Conservation (phyloP, 2,113 vertebrate species). For the Tricholaema leucomelas region DNA sequence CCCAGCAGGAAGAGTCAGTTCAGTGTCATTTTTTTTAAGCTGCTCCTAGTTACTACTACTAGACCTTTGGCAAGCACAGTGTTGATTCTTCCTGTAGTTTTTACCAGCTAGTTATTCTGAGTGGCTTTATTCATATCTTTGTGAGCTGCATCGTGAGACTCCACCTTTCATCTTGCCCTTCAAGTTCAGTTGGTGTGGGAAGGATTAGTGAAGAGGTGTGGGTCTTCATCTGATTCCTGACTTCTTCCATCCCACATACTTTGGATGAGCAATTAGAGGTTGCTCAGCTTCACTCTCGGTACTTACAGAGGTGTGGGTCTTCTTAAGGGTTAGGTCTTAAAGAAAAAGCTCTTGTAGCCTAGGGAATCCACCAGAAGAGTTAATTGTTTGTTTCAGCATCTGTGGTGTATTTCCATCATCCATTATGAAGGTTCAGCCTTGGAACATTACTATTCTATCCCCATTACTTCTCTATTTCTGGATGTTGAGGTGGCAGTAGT, state of each 20-base stretch:
- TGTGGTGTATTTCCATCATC: background rate
- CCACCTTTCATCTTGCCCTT: conserved; percentile 13
- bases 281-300: background rate
- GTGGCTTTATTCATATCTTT: background rate
- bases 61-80: background rate
- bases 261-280: background rate
- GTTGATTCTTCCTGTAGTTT: conserved; percentile 20
- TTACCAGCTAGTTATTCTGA: background rate
- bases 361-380: background rate
- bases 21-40: background rate
- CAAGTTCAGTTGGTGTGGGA: background rate
- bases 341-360: background rate
- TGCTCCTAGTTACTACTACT: background rate
- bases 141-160: background rate
- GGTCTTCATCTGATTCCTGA: background rate
- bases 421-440: background rate
- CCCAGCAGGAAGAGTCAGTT: conserved; percentile 7
- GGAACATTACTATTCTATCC: background rate
- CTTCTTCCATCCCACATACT: background rate
- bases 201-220: background rate
- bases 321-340: background rate
- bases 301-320: background rate
- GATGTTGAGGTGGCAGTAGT: background rate
- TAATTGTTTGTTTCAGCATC: background rate
- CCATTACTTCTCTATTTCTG: background rate